These are phyloP conservation scores for Luscinia megarhynchos DNA, from an alignment of 2,797 vertebrate genomes.

Conservation along the genomic window DNA sequence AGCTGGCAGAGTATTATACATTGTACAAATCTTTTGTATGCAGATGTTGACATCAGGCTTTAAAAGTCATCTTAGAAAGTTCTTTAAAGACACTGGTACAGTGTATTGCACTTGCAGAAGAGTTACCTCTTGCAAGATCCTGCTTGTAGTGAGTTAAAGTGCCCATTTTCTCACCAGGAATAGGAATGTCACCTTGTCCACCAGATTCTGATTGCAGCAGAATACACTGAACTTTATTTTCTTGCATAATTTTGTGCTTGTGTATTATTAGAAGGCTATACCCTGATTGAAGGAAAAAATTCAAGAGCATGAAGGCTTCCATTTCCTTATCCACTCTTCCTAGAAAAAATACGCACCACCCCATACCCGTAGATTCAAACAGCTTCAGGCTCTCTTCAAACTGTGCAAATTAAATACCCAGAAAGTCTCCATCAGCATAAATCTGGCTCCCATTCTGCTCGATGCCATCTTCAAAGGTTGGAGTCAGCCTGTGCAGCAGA, in stretches of 20 bases:
- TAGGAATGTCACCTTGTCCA: conserved; percentile 13
- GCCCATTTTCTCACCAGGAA: conserved; percentile 35
- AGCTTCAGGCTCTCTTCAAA: conserved; percentile 25
- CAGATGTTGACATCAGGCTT: conserved; percentile 14
- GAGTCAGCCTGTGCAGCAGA: background rate
- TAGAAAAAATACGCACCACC: background rate
- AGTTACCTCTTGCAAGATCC: conserved; percentile 27
- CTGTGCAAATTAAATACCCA: conserved; percentile 58
- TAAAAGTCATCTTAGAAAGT: background rate
- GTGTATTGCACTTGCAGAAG: conserved; percentile 43
- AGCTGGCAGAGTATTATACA: background rate
- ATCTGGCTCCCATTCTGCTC: background rate
- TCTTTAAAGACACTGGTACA: conserved; percentile 50
- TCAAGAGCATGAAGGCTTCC: conserved; percentile 36
- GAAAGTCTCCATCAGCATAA: background rate
- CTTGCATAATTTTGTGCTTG: conserved; percentile 32
- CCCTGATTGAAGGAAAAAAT: background rate
- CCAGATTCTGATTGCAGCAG: background rate
- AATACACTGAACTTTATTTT: background rate
- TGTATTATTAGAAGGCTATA: background rate
- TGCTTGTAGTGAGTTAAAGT: conserved; percentile 16
- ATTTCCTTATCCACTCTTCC: background rate
- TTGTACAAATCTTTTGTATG: background rate
- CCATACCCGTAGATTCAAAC: conserved; percentile 35
- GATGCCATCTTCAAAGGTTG: background rate